Evolutionary conservation across 2,888 invertebrate species (phyloP).

Genomic region (Sminthurinus aureus): DNA sequence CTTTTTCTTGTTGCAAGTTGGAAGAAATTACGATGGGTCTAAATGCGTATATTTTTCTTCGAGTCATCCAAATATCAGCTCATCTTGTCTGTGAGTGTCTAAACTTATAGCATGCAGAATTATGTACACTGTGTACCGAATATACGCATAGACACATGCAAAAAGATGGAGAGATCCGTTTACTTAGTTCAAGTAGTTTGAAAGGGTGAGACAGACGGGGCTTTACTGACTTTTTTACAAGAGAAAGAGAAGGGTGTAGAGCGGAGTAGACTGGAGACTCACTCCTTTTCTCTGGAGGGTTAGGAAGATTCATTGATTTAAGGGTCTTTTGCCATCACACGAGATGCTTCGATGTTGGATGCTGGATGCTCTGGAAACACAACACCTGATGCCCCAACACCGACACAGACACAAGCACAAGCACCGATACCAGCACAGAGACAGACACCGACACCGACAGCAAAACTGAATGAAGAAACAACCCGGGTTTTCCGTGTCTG

Average conservation of each 20-base stretch:
- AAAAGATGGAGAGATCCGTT: not conserved
- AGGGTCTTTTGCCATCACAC: slow-evolving; percentile 30
- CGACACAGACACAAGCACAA: not conserved
- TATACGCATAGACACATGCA: not conserved
- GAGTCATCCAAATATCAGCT: too few species aligned
- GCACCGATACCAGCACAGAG: too few species aligned
- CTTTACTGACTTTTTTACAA: not conserved
- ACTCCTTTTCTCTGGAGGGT: slow-evolving; percentile 42
- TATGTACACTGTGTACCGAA: not conserved
- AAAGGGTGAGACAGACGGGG: slow-evolving; percentile 2
- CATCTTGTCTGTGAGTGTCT: too few species aligned
- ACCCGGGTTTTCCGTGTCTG: slow-evolving; percentile 41
- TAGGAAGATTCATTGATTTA: slow-evolving; percentile 52
- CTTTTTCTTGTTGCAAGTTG: not conserved
- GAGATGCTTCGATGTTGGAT: too few species aligned
- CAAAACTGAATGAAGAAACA: not conserved
- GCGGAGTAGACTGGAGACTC: not conserved
- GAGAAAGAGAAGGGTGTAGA: not conserved
- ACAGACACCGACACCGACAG: not conserved
- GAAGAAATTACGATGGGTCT: not conserved
- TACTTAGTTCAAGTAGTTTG: not conserved
- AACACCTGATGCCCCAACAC: slow-evolving; percentile 48
- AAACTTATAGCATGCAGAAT: too few species aligned
- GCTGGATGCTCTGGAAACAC: slow-evolving; percentile 38
- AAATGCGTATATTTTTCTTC: too few species aligned